Evolutionary conservation across 2,113 vertebrate species (phyloP).

Genomic region (Oreochromis spilurus): DNA sequence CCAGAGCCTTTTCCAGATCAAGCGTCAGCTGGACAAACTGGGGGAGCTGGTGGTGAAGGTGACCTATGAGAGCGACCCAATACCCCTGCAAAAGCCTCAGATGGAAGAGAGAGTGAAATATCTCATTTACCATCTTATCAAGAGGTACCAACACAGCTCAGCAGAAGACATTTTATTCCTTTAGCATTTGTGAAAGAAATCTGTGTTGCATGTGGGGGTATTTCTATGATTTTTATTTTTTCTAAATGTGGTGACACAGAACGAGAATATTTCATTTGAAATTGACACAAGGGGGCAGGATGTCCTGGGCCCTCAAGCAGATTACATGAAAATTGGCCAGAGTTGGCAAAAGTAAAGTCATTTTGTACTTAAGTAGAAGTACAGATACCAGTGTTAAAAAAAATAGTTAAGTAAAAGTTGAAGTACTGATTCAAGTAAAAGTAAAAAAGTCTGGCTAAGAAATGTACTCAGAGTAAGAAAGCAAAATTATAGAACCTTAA

Average conservation of each 20-base stretch:
- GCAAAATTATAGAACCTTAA: neutral
- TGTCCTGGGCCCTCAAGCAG: neutral
- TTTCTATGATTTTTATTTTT: neutral
- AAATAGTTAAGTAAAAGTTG: neutral
- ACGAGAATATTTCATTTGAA: accelerated
- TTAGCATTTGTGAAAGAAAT: neutral
- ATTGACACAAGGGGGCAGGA: neutral
- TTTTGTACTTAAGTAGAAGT: neutral
- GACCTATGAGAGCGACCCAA: conserved; percentile 91
- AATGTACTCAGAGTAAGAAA: accelerated
- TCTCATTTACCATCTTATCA: conserved; percentile 88
- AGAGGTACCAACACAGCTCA: conserved; percentile 74
- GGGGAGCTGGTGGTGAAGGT: conserved; percentile 88
- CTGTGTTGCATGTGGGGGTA: neutral
- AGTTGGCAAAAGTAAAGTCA: neutral
- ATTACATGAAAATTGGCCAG: neutral
- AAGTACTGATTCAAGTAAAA: neutral
- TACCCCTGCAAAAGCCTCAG: conserved; percentile 84
- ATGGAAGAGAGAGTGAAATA: conserved; percentile 87
- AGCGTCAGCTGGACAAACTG: conserved; percentile 90
- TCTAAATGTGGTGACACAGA: neutral
- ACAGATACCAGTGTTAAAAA: neutral
- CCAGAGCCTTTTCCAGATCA: conserved; percentile 95
- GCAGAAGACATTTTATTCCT: neutral
- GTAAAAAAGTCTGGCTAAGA: neutral